Evolutionary conservation across 2,113 vertebrate species (phyloP), one percentile per base, ranked within the genome.

Genomic region (Pardalotus punctatus): DNA sequence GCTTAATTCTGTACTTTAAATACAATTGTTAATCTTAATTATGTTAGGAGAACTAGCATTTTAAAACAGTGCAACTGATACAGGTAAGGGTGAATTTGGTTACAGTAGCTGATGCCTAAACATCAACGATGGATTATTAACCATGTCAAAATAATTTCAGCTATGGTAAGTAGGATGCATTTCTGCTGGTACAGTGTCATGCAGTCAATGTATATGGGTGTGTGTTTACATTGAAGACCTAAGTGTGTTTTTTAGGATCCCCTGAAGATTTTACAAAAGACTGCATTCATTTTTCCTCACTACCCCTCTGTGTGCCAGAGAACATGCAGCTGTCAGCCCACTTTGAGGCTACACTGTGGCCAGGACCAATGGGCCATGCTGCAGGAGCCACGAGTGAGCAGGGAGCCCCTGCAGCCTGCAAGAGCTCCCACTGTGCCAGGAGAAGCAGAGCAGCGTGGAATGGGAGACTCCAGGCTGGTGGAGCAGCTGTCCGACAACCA

Each of bases 331-430:
- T 47, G 12, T 2, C 65, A 15, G 4, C 14, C 1, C 2, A 8
- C 25, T 12, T 7, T 0, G 53, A 7, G 62, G 54, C 78, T 29
- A 62, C 24, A 0, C 0, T 15, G 51, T 0, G 21, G 10, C 20
- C 14, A n/a, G n/a, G n/a, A n/a, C n/a, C n/a, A n/a, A n/a, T n/a
- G n/a, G n/a, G n/a, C n/a, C n/a, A 0, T 1, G 21, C 71, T 8
- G 40, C 1, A 2, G 31, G 53, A 67, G 33, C 69, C 14, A 14
- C 14, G 25, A 9, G 28, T 1, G 21, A 31, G 50, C 4, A 2
- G 16, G 80, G 80, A 70, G 54, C 60, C 25, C 14, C 33, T 20
- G 7, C 36, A 11, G 24, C 48, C 74, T 4, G 1, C 7, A 14
- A 12, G 10, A 18, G 38, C 21, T 28, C 5, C 36, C 1, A 5